Conservation (phyloP, 2,797 vertebrate genomes). For the Cryptoblepharus egeriae region DNA sequence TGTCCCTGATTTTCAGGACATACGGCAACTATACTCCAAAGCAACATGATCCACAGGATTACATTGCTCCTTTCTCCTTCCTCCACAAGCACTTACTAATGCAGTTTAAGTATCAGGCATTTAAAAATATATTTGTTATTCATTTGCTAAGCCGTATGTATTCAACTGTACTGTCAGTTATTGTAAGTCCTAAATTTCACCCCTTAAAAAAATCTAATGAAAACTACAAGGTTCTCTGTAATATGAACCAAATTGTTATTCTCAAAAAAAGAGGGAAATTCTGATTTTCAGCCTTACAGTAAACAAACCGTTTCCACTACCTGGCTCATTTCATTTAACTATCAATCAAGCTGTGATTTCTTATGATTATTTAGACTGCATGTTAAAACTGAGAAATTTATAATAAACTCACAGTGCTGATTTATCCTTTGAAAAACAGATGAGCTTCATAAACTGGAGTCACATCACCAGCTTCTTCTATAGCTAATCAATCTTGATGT, state of each 20-base stretch:
- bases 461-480: constrained; percentile 59
- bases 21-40: no score
- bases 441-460: constrained; percentile 50
- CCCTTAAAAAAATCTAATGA: constrained; percentile 19
- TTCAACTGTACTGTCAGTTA: no score
- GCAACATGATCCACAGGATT: no score
- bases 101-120: constrained; percentile 33
- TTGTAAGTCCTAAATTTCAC: not conserved
- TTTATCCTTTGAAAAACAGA: constrained; percentile 11
- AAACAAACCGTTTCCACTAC: not conserved
- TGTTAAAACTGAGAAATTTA: constrained; percentile 18
- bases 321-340: constrained; percentile 21
- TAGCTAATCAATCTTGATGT: constrained; percentile 58
- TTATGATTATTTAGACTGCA: not conserved
- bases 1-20: no score
- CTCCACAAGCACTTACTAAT: no score
- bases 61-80: no score
- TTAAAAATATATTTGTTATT: constrained; percentile 20
- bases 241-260: not conserved
- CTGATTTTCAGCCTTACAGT: not conserved
- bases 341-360: constrained; percentile 37
- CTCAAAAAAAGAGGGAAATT: not conserved
- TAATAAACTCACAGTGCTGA: constrained; percentile 51
- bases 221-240: not conserved
- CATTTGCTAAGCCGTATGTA: no score